phyloP scores from a whole-genome alignment of 2,797 vertebrate species.

The Bradypodion pumilum region DNA sequence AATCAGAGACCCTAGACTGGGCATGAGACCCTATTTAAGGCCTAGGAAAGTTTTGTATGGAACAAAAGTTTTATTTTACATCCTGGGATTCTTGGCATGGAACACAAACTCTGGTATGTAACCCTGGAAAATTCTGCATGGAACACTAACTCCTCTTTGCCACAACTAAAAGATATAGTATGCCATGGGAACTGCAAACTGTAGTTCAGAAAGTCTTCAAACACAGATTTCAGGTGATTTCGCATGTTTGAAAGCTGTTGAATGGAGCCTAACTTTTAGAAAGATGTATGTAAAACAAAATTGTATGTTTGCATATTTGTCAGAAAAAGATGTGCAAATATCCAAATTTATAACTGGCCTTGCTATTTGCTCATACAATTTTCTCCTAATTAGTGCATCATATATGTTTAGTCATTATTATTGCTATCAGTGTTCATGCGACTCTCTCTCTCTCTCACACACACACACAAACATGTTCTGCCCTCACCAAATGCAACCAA shows the following conservation, averaged over 20 bases:
- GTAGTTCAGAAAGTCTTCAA: neutral
- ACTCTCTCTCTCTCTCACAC: too few species aligned
- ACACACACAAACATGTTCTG: too few species aligned
- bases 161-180: neutral
- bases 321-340: neutral
- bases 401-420: too few species aligned
- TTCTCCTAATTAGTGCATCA: too few species aligned
- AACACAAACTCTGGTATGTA: too few species aligned
- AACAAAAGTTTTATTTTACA: too few species aligned
- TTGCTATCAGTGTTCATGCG: too few species aligned
- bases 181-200: neutral
- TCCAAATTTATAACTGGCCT: too few species aligned
- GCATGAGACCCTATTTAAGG: neutral
- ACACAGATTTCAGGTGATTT: neutral
- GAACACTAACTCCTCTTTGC: neutral
- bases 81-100: too few species aligned
- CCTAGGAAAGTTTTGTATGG: neutral
- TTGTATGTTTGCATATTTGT: neutral
- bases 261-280: neutral
- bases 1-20: neutral
- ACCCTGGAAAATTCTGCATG: too few species aligned
- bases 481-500: too few species aligned
- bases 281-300: neutral
- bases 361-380: too few species aligned
- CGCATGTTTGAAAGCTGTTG: neutral